Evolutionary conservation across 2,113 vertebrate species (phyloP), one percentile per base, ranked within the genome.

Genomic region (Mirza zaza): DNA sequence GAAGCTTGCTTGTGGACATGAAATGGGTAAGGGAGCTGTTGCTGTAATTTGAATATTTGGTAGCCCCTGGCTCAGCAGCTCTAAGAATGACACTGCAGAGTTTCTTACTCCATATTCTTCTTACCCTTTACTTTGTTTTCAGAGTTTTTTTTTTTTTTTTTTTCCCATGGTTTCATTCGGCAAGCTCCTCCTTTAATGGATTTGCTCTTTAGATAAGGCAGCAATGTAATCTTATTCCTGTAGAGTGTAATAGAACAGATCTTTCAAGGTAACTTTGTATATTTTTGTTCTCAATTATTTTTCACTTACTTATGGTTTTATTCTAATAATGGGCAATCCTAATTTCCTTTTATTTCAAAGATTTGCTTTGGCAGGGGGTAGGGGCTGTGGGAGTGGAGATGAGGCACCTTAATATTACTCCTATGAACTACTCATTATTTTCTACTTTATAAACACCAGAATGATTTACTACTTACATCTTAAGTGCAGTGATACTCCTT

Each of bases 351-450:
- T n/a, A 39, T 32, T 87, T 61, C 8, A 29, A 34, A 59, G 2
- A 52, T 39, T n/a, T 59, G 27, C 36, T 94, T 71, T 75, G 61
- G 59, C 25, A 27, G 8, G 36, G 8, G 8, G 13, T 63, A 2
- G 70, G 21, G 7, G 1, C 12, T 63, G 1, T 81, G 34, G 23
- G 61, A 8, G 5, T 39, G 6, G 11, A 76, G 20, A 23, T n/a
- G n/a, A 42, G 18, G 0, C 0, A 36, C 18, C 27, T 52, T 59
- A 23, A 73, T n/a, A 10, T 68, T 39, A 59, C 0, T 8, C 2
- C 23, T 5, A 6, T 17, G 45, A 76, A 14, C 3, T 39, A 12
- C 12, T 27, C 65, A 17, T 8, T 32, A 7, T 29, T 76, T 89
- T 39, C 68, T 65, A 8, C 25, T 73, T 61, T 6, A 75, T 48